These are phyloP conservation scores for Pyralis farinalis DNA, from an alignment of 2,888 invertebrate species.

Conservation along the genomic window DNA sequence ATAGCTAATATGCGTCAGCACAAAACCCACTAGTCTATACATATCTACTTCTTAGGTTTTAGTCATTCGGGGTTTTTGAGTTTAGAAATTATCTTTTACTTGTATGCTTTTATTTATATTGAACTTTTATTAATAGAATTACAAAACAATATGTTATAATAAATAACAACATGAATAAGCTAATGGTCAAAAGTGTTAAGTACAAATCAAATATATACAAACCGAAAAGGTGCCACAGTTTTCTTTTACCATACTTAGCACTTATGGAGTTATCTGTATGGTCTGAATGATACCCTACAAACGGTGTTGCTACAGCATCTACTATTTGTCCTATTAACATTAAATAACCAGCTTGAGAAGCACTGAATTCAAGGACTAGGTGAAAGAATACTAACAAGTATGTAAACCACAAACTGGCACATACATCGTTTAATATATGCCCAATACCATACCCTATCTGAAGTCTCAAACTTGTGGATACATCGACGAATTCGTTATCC, in stretches of 20 bases:
- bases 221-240: slow-evolving; percentile 95
- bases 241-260: slow-evolving; percentile 89
- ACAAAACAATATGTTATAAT: no score
- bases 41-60: no score
- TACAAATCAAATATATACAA: slow-evolving; percentile 34
- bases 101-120: no score
- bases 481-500: slow-evolving; percentile 71
- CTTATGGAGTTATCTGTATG: slow-evolving; percentile 83
- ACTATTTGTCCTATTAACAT: slow-evolving; percentile 92
- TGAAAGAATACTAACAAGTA: slow-evolving; percentile 92
- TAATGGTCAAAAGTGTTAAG: no score
- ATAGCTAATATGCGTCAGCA: no score
- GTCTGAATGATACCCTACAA: slow-evolving; percentile 93
- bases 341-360: slow-evolving; percentile 81
- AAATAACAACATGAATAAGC: no score
- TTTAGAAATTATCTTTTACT: no score
- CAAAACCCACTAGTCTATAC: no score
- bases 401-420: slow-evolving; percentile 97
- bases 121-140: no score
- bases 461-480: slow-evolving; percentile 61
- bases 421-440: slow-evolving; percentile 94
- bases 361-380: slow-evolving; percentile 79
- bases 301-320: slow-evolving; percentile 92
- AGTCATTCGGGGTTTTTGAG: no score
- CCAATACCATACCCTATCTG: slow-evolving; percentile 87